Conservation (phyloP, 2,888 invertebrate species). For the Dinocampus coccinellae region DNA sequence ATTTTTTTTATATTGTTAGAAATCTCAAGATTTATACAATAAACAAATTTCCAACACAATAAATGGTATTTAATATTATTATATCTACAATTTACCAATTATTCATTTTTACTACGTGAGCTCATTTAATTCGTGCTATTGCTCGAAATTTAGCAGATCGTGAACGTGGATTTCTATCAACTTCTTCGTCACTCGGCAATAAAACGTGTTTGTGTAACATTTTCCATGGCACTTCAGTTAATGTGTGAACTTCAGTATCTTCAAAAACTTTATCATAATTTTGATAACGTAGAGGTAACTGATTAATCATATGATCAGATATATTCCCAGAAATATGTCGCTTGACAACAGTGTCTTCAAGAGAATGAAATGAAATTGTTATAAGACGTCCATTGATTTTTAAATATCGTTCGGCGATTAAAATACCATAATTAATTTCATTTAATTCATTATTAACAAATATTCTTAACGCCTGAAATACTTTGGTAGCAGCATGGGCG, state of each 20-base stretch:
- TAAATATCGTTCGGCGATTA: slow-evolving; percentile 82
- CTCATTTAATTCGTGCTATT: slow-evolving; percentile 75
- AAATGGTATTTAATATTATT: background rate
- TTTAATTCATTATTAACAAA: slow-evolving; percentile 97
- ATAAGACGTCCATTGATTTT: slow-evolving; percentile 84
- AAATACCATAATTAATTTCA: slow-evolving; percentile 90
- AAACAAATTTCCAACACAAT: background rate
- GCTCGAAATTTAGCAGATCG: slow-evolving; percentile 91
- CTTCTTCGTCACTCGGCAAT: slow-evolving; percentile 80
- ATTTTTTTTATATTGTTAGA: background rate
- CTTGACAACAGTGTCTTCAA: slow-evolving; percentile 95
- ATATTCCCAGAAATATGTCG: slow-evolving; percentile 86
- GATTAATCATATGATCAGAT: slow-evolving; percentile 79
- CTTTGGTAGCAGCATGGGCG: slow-evolving; percentile 89
- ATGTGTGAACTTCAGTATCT: slow-evolving; percentile 73
- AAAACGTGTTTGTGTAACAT: slow-evolving; percentile 86
- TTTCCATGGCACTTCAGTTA: slow-evolving; percentile 81
- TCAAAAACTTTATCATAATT: slow-evolving; percentile 75
- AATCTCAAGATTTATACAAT: background rate
- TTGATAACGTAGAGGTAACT: slow-evolving; percentile 79
- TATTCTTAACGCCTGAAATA: slow-evolving; percentile 93
- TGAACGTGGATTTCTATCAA: slow-evolving; percentile 84
- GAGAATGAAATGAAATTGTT: slow-evolving; percentile 90
- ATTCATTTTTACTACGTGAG: background rate
- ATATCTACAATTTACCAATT: background rate